Evolutionary conservation across 1,140 invertebrate genomes (phyloP).

Genomic region (Atta texana): DNA sequence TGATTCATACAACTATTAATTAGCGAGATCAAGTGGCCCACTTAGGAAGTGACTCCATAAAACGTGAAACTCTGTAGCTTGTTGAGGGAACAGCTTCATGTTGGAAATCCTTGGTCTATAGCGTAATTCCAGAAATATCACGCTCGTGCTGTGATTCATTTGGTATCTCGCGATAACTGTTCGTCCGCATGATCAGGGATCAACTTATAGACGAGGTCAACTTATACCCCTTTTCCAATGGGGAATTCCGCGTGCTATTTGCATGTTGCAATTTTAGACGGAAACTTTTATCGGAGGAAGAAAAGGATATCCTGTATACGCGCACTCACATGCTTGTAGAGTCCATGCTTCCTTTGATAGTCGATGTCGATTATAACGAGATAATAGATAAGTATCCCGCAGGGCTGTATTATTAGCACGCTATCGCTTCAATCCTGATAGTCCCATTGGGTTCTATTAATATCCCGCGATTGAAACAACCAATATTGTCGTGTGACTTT

Average conservation of each 20-base stretch:
- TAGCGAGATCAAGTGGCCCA: slow-evolving; percentile 13
- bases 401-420: slow-evolving; percentile 26
- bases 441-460: slow-evolving; percentile 19
- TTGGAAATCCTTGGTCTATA: neutral
- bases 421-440: slow-evolving; percentile 20
- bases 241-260: slow-evolving; percentile 21
- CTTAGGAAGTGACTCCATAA: slow-evolving; percentile 18
- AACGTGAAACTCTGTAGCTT: neutral
- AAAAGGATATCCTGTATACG: slow-evolving; percentile 4
- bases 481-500: neutral
- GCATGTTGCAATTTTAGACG: slow-evolving; percentile 23
- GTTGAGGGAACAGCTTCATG: neutral
- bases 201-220: neutral
- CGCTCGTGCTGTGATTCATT: neutral
- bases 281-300: slow-evolving; percentile 50
- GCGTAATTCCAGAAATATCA: slow-evolving; percentile 20
- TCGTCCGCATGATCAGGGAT: slow-evolving; percentile 57
- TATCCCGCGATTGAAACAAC: neutral
- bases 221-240: neutral
- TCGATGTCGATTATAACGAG: slow-evolving; percentile 42
- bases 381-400: slow-evolving; percentile 37
- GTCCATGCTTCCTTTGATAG: slow-evolving; percentile 30
- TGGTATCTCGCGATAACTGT: slow-evolving; percentile 48
- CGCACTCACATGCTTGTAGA: neutral
- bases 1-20: slow-evolving; percentile 16